Evolutionary conservation across 2,113 vertebrate species (phyloP).

Genomic region (Galbula dea): DNA sequence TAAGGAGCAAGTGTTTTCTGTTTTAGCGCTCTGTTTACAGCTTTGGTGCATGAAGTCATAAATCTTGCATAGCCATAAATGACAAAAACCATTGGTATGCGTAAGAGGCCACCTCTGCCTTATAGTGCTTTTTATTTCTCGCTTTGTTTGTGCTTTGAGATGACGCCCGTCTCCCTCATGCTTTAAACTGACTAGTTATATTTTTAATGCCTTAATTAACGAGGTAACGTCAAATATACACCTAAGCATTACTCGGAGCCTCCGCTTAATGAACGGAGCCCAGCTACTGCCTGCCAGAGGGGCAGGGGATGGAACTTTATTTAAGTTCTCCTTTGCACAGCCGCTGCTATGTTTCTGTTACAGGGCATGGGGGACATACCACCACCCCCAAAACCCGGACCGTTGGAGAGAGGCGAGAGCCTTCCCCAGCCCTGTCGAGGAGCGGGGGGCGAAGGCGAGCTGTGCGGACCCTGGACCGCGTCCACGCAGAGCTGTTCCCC

Average conservation of each 20-base stretch:
- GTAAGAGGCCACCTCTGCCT: constrained; percentile 83
- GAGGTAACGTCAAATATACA: constrained; percentile 57
- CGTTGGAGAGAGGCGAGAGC: neutral
- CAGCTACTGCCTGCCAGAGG: neutral
- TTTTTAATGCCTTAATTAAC: constrained; percentile 77
- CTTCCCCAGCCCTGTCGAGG: neutral
- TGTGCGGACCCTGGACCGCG: neutral
- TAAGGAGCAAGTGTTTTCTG: constrained; percentile 84
- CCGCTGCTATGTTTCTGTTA: neutral
- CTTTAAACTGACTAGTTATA: constrained; percentile 71
- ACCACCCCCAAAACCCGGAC: neutral
- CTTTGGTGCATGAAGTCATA: constrained; percentile 84
- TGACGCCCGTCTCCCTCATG: constrained; percentile 77
- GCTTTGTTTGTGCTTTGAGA: constrained; percentile 82
- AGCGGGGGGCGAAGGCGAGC: neutral
- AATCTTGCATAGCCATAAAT: constrained; percentile 89
- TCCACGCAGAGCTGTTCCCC: neutral
- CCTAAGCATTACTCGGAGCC: constrained; percentile 41
- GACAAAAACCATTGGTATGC: constrained; percentile 88
- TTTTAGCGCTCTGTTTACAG: constrained; percentile 88
- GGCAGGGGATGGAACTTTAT: neutral
- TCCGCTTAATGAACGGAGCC: neutral
- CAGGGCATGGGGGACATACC: neutral
- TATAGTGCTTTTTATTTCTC: constrained; percentile 73
- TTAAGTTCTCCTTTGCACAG: neutral